phyloP scores from a whole-genome alignment of 2,113 vertebrate genomes.

The Cyanoramphus novaezelandiae region DNA sequence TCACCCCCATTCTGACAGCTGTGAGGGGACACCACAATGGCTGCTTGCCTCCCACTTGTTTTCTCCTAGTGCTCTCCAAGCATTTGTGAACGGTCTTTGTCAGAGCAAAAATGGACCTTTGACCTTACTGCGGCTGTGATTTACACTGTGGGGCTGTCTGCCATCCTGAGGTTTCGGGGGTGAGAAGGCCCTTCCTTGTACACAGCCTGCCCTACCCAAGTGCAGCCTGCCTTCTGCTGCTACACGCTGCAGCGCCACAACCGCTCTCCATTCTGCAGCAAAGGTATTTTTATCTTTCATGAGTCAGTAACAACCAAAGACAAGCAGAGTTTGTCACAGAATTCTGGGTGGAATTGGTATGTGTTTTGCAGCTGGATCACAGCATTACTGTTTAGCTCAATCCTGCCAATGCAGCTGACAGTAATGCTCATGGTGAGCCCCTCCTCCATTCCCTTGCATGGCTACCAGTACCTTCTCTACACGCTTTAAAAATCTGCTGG shows the following conservation, averaged over 20 bases:
- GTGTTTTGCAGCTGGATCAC: conserved; percentile 22
- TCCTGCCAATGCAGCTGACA: not conserved
- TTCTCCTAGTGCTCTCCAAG: not conserved
- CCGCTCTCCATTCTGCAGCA: not conserved
- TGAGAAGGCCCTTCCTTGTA: accelerated
- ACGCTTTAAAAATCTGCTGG: not conserved
- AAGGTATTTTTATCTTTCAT: conserved; percentile 61
- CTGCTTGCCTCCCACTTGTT: not conserved
- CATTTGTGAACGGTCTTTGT: not conserved
- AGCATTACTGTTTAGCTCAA: not conserved
- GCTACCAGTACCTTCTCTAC: not conserved
- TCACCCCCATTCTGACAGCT: not conserved
- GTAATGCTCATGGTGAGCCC: accelerated
- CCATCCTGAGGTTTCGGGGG: accelerated
- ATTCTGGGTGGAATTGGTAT: not conserved
- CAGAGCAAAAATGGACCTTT: not conserved
- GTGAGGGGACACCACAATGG: accelerated
- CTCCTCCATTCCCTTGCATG: not conserved
- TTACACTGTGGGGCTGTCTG: accelerated
- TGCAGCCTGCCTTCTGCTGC: not conserved
- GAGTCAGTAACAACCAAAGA: conserved; percentile 45
- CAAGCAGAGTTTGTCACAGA: conserved; percentile 23
- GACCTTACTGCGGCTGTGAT: not conserved
- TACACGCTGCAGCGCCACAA: not conserved
- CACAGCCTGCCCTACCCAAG: not conserved